Base-by-base conservation (phyloP, 2,113 vertebrate genomes). In the Herpailurus yagouaroundi region DNA sequence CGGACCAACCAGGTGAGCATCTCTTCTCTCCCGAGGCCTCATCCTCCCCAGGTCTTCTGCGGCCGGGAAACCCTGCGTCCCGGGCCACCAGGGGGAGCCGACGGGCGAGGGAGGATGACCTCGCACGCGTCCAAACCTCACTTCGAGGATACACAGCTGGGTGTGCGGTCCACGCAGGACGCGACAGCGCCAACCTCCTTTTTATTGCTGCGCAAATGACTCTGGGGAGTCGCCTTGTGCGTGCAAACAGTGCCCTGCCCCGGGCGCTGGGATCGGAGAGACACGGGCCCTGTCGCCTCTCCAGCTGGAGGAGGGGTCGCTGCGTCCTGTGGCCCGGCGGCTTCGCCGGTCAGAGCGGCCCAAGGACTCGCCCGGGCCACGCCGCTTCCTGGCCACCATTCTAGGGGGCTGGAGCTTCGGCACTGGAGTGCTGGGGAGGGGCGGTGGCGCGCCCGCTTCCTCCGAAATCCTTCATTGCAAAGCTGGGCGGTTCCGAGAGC, bases 381-480 rank as follows among this genome's bases (percentile, higher is more conserved):
- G 2, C 9, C 19, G n/a, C 36, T 45, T 9, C 29, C 48, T 7
- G 91, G 48, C 71, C 68, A 7, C 84, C 16, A 0, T 31, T 60
- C 3, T 4, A 7, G 7, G 27, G 36, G 5, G 13, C 14, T 14
- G 1, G 38, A 31, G 21, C 15, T 48, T 18, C 71, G 0, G 33
- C 7, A 18, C 36, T n/a, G 12, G 38, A 52, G 74, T 33, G 23
- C 15, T 8, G 31, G 45, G 38, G 16, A 93, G 68, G 31, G 0
- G 8, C 64, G 1, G 52, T 0, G 64, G 57, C 5, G 63, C 89
- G 19, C 97, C 96, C 96, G 94, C 96, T 91, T 97, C 63, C 87
- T 96, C 89, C 97, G 95, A 98, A 97, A 91, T 90, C 90, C 88
- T 92, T 29, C 83, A 0, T 25, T 6, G 64, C n/a, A 3, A 57